These are phyloP conservation scores for Chelmon rostratus DNA, from an alignment of 2,797 vertebrate genomes.

Conservation along the genomic window DNA sequence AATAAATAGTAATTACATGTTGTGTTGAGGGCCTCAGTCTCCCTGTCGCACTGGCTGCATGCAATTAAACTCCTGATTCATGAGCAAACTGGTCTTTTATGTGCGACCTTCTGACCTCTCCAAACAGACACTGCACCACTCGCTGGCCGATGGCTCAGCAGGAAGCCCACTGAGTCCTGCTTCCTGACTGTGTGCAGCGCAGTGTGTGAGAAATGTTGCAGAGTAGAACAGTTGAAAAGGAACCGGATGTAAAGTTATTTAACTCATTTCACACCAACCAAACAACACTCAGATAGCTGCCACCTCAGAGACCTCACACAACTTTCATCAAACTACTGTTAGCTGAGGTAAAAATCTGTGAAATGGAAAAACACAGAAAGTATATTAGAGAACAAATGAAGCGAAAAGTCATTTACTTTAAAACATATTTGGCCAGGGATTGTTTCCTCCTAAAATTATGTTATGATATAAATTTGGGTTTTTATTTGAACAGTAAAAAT, in stretches of 20 bases:
- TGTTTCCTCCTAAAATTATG: neutral
- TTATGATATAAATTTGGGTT: neutral
- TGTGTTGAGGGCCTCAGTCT: slow-evolving; percentile 55
- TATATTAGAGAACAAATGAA: neutral
- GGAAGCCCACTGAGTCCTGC: slow-evolving; percentile 8
- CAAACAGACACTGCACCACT: slow-evolving; percentile 26
- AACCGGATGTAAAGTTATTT: slow-evolving; percentile 4
- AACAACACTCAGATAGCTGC: slow-evolving; percentile 5
- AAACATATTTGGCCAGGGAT: neutral
- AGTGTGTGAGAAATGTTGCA: neutral
- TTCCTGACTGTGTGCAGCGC: neutral
- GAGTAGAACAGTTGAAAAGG: no score
- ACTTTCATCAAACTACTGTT: slow-evolving; percentile 25
- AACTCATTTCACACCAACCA: slow-evolving; percentile 14
- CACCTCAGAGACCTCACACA: no score
- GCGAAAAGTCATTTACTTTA: neutral
- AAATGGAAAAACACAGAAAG: neutral
- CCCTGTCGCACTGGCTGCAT: slow-evolving; percentile 81
- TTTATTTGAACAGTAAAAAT: neutral
- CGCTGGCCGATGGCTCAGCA: slow-evolving; percentile 13
- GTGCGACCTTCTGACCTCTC: slow-evolving; percentile 68
- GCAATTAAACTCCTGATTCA: slow-evolving; percentile 93
- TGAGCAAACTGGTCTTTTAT: slow-evolving; percentile 71
- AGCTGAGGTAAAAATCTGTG: neutral
- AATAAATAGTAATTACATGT: slow-evolving; percentile 91